These are phyloP conservation scores for Rhizomys pruinosus DNA, from an alignment of 2,113 vertebrate genomes.

Conservation along the genomic window DNA sequence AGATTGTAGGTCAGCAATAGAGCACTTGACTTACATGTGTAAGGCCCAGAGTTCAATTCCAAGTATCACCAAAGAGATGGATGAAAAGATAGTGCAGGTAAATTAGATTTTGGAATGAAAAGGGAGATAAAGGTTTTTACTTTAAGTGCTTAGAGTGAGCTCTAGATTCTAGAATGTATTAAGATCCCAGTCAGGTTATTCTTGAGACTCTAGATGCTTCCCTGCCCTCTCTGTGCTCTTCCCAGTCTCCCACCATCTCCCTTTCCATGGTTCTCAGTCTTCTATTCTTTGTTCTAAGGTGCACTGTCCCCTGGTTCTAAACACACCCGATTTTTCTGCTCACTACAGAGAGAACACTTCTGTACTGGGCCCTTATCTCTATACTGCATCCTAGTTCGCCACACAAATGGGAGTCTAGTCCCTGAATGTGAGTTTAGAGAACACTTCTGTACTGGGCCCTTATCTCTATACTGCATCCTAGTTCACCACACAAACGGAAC, in stretches of 20 bases:
- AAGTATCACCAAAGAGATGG: too few species aligned
- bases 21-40: neutral
- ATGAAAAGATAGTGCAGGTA: neutral
- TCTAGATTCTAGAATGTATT: neutral
- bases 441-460: too few species aligned
- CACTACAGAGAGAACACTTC: neutral
- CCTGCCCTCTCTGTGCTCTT: neutral
- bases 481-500: neutral
- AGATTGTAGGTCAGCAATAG: neutral
- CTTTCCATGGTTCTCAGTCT: neutral
- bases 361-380: neutral
- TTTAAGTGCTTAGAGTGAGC: neutral
- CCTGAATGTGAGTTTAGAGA: neutral
- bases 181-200: fast-evolving
- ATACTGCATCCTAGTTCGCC: neutral
- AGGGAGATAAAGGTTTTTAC: neutral
- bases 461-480: neutral
- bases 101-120: neutral
- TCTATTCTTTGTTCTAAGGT: neutral
- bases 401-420: neutral
- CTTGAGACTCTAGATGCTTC: neutral
- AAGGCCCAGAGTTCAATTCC: neutral
- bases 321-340: neutral
- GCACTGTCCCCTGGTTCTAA: neutral
- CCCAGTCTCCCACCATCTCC: neutral